A percentile compares a stretch with the other conserved stretches of the same genome.
These are phyloP conservation scores for Rhinichthys klamathensis DNA, from an alignment of 2,113 vertebrate species.

Conservation along the genomic window DNA sequence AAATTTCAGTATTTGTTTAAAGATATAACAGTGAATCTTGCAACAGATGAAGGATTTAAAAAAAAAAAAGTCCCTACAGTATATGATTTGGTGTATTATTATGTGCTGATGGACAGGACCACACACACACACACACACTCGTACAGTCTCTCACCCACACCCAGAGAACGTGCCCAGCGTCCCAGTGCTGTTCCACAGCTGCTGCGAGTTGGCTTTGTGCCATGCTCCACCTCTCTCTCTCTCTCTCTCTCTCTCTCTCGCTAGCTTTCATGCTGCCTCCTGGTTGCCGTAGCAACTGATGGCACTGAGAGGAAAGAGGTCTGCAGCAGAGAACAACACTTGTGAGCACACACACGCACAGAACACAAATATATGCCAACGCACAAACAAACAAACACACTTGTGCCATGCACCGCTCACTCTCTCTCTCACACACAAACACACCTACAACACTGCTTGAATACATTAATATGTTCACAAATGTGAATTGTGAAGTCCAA, in stretches of 20 bases:
- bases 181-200: constrained; percentile 60
- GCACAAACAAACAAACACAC: constrained; percentile 6
- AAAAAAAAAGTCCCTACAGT: too few species aligned
- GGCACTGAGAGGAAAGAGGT: constrained; percentile 63
- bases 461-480: not conserved
- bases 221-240: constrained; percentile 71
- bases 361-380: constrained; percentile 57
- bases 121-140: constrained; percentile 55
- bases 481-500: not conserved
- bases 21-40: not conserved
- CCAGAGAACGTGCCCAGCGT: constrained; percentile 53
- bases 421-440: too few species aligned
- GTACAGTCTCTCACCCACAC: constrained; percentile 55
- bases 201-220: constrained; percentile 71
- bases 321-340: constrained; percentile 60
- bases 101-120: constrained; percentile 45
- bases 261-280: constrained; percentile 73
- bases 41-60: not conserved
- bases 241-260: not conserved
- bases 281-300: constrained; percentile 78
- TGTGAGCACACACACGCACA: constrained; percentile 51
- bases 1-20: not conserved
- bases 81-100: constrained; percentile 12
- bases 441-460: not conserved
- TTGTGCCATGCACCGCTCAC: not conserved